Evolutionary conservation across 1,140 invertebrate genomes (phyloP), one percentile per base, ranked within the genome.

Genomic region (Drosophila lacteicornis): DNA sequence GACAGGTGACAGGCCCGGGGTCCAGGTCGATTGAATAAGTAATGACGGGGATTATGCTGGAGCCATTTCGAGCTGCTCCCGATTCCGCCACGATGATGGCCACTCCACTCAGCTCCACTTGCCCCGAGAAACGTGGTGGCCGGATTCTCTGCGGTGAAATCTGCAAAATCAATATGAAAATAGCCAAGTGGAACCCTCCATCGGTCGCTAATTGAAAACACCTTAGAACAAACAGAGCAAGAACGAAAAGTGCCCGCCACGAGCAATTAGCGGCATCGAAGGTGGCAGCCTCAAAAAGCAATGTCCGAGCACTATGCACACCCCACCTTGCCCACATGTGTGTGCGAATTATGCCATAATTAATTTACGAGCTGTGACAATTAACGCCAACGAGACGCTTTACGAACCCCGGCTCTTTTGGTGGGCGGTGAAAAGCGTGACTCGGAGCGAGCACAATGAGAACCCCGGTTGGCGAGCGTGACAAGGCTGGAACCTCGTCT

Each of bases 341-440:
- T 66, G 62, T 62, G 69, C 68, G 71, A 75, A 84, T 88, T 88
- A 82, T 88, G 85, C 67, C 85, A 85, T 90, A 90, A 90, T 88
- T 88, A 88, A 88, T 88, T 88, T 88, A 88, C 85, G 82, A 88
- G 81, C 85, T 88, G 85, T 88, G 85, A 88, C 85, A 88, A 90
- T 88, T 88, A 88, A 90, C 85, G 85, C 79, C 74, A 79, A 40
- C 71, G 75, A 77, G 75, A 67, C 75, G 40, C 40, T 67, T 77
- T 60, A 55, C 15, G 67, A 69, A 49, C 66, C 30, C 11, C 46
- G 57, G 33, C 42, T 50, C 73, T 75, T 50, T 63, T 55, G 60
- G 70, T 88, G 70, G 71, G 69, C 67, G 81, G 56, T 63, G 74
- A 73, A 63, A 71, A 79, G 84, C 81, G 84, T 86, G 83, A 79